These are phyloP conservation scores for Crotalus helleri DNA, from an alignment of 2,113 vertebrate genomes.

Conservation along the genomic window DNA sequence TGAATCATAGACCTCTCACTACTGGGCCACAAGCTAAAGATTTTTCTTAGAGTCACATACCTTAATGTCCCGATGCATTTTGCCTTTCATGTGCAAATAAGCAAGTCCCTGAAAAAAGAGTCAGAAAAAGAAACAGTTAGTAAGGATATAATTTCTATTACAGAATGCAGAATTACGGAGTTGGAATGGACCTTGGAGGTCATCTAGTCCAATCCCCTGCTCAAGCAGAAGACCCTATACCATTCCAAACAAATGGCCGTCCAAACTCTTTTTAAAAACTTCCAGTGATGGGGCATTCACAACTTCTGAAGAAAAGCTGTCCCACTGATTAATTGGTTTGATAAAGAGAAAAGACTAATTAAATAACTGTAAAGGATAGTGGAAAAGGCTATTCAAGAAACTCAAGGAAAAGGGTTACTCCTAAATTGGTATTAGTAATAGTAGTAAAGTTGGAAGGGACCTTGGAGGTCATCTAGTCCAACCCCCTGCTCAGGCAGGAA, in stretches of 20 bases:
- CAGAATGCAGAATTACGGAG: neutral
- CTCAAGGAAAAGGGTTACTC: neutral
- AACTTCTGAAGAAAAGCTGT: neutral
- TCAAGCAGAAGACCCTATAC: neutral
- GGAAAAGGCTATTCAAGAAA: neutral
- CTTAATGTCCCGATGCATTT: constrained; percentile 99
- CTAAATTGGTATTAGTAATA: neutral
- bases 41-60: constrained; percentile 66
- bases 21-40: neutral
- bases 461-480: no score
- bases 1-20: neutral
- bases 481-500: no score
- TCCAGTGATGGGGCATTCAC: neutral
- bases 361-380: neutral
- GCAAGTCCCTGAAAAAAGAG: constrained; percentile 81
- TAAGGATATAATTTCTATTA: neutral
- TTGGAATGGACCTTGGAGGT: neutral
- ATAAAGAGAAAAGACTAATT: neutral
- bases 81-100: constrained; percentile 93
- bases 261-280: neutral
- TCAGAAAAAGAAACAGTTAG: fast-evolving
- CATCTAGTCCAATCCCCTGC: neutral
- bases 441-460: no score
- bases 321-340: neutral
- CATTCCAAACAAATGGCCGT: neutral